Base-by-base conservation (phyloP, 2,888 invertebrate genomes). In the Anarsia innoxiella region DNA sequence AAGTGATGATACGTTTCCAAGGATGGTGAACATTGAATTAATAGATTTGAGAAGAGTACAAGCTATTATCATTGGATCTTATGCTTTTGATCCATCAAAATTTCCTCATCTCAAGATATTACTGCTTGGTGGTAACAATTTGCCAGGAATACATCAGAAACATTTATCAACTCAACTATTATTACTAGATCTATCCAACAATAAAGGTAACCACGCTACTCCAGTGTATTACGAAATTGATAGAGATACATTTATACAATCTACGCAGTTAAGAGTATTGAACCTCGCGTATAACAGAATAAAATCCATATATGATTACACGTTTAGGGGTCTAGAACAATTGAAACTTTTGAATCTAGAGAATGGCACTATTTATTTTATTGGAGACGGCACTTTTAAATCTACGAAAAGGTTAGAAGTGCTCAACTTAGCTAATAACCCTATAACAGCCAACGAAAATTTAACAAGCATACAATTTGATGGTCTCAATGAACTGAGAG, bases 201-300 rank as follows among this genome's bases (percentile, higher is more conserved):
- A 88, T 44, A 82, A 84, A 27, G 83, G 83, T 1, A 71, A 68
- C 31, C 51, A 61, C 2, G 56, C 65, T 11, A 76, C 66, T 33
- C 76, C 83, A 0, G 64, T 82, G 30, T 86, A 86, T 49, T 88
- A 84, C 47, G 83, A 86, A 44, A 72, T 89, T 31, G 77, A 74
- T 27, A 65, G 72, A 44, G 62, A 82, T n/a, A 77, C 77, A 1
- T 88, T 89, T 47, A 49, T 62, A 1, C 71, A 84, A 45, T 83
- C 86, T 61, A 74, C 64, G 12, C 68, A 80, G 27, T 48, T 89
- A 3, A 63, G 63, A 50, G 67, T 79, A 39, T 56, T 89, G 5
- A 86, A 88, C 51, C 53, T 89, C 28, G 79, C 86, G 1, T 87
- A 65, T 42, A 89, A 89, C 46, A 78, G 78, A 49, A 74, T 89